Base-by-base conservation (phyloP, 2,888 invertebrate genomes). In the Dasypolia templi region DNA sequence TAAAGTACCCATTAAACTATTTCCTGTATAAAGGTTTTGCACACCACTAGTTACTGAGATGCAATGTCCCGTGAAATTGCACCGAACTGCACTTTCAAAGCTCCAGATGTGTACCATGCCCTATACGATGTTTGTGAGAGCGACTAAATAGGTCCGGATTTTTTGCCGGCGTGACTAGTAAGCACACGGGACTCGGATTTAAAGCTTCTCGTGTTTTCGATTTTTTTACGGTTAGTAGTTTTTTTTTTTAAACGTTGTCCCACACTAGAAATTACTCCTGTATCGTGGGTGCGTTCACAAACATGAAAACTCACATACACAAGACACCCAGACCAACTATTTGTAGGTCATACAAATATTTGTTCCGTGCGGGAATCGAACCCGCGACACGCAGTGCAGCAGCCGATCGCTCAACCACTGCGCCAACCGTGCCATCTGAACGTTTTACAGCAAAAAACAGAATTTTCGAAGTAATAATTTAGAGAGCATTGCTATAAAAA, bases 31-130 rank as follows among this genome's bases (percentile, higher is more conserved):
- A 82, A 77, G 55, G 66, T 58, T 72, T 55, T 64, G 70, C 66
- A 56, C 53, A 53, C 64, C 75, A 68, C 76, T 86, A 84, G 88
- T 87, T 82, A 86, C 82, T 72, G 44, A 75, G 80, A 81, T 77
- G 83, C 87, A 87, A 88, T 89, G 84, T 78, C 55, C 82, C 85
- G 83, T 89, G 85, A 87, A 89, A 89, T 89, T 89, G 87, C 83
- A 83, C 56, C 42, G 80, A 74, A 76, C 79, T 81, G 71, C 84
- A 85, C 84, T 89, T 82, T 84, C 72, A 74, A 81, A 84, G 81
- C 80, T 83, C 59, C 63, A 35, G 53, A 55, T 75, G 55, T 76
- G 71, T 77, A 39, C 22, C 19, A n/a, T 14, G 70, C 32, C 26
- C 70, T 75, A 55, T n/a, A 56, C n/a, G 39, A 49, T 59, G 32